Base-by-base conservation (phyloP, 1,140 invertebrate species). In the Papilio glaucus region DNA sequence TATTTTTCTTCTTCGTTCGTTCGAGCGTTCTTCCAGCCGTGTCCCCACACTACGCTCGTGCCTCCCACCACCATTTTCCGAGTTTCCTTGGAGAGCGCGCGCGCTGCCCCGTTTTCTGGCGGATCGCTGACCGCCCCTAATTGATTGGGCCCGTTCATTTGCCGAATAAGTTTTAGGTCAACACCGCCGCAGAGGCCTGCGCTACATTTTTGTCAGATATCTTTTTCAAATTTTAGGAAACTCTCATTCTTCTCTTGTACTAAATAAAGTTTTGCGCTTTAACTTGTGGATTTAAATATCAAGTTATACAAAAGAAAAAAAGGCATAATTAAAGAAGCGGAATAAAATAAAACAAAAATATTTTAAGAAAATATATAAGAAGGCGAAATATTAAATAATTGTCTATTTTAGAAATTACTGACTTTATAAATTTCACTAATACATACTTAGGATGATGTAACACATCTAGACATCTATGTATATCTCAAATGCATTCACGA, bases 71-170 rank as follows among this genome's bases (percentile, higher is more conserved):
- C 80, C 81, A 81, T 87, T 89, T 91, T 81, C 88, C 84, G 83
- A 90, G 80, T 92, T 92, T 92, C 84, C 88, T 84, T 78, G 61
- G 86, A 87, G 84, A 89, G 90, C 90, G 89, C 90, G 87, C 89
- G 90, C 90, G 88, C 88, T 89, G 88, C 85, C 88, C 88, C 85
- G 85, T 86, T 90, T 92, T 88, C 88, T 80, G 82, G 79, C 86
- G 83, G 90, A 92, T 86, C 88, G 90, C 89, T 91, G 90, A 92
- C 90, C 90, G 90, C 86, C 87, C 87, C 89, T 92, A 92, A 92
- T 92, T 92, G 89, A 91, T 92, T 91, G 86, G 86, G 74, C 84
- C 85, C 84, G 87, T 90, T 90, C 89, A 85, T 88, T 92, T 91
- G 89, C 86, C 88, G 87, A 90, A 90, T 88, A 86, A 79, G 77